Percentiles rank a stretch among this genome's conserved stretches.
Conservation (phyloP, 2,888 invertebrate genomes). For the Thyatira batis region DNA sequence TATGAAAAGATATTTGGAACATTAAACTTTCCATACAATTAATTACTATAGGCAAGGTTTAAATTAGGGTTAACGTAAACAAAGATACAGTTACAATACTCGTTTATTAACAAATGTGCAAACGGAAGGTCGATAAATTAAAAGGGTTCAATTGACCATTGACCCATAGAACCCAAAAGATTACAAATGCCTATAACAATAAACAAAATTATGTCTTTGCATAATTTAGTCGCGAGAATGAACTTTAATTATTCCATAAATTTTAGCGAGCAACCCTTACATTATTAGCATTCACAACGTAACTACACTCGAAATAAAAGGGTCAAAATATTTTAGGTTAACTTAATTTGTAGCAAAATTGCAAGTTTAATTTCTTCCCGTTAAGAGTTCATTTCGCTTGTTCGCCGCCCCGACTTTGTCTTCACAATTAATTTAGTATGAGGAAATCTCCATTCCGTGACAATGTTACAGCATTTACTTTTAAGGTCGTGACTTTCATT, state of each 20-base stretch:
- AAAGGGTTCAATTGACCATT: constrained; percentile 2
- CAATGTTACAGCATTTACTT: constrained; percentile 67
- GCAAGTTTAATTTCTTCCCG: constrained; percentile 63
- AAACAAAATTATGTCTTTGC: constrained; percentile 53
- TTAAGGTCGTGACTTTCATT: constrained; percentile 52
- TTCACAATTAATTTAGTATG: constrained; percentile 73
- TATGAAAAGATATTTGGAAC: not conserved
- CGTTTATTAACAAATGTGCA: not conserved
- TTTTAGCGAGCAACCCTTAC: constrained; percentile 70
- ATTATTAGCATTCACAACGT: constrained; percentile 77
- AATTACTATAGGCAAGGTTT: not conserved
- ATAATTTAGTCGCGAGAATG: constrained; percentile 64
- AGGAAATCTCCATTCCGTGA: constrained; percentile 73
- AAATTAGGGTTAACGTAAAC: not conserved
- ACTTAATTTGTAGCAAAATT: constrained; percentile 67
- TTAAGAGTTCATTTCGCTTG: constrained; percentile 69
- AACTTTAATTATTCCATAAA: constrained; percentile 78
- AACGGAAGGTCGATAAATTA: not conserved
- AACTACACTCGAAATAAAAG: constrained; percentile 72
- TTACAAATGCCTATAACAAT: constrained; percentile 49
- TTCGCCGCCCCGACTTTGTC: constrained; percentile 39
- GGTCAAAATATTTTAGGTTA: constrained; percentile 75
- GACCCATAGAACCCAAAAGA: constrained; percentile 24
- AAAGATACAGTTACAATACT: not conserved
- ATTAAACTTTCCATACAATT: not conserved